Percentiles rank a stretch among this genome's conserved stretches.
phyloP scores from a whole-genome alignment of 2,888 invertebrate genomes.

The Clanis bilineata region DNA sequence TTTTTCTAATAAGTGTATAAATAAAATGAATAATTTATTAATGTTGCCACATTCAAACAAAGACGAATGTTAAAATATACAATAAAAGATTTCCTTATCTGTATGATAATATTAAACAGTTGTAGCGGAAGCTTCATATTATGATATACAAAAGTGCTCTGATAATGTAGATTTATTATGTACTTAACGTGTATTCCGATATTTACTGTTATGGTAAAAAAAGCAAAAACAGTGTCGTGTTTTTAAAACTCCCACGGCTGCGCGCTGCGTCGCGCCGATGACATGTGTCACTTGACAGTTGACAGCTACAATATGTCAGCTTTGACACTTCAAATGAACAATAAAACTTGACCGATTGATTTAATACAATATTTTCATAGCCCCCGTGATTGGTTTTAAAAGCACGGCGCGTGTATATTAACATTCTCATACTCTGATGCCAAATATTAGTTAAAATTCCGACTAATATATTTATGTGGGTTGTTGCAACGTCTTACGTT shows the following conservation, averaged over 20 bases:
- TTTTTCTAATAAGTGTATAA: neutral
- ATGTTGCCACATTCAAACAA: constrained; percentile 46
- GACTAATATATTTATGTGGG: constrained; percentile 48
- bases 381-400: neutral
- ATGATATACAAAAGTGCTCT: constrained; percentile 55
- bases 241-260: constrained; percentile 21
- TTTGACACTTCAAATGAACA: neutral
- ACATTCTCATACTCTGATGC: constrained; percentile 59
- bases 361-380: constrained; percentile 1
- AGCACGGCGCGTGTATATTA: neutral
- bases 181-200: constrained; percentile 71
- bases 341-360: neutral
- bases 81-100: constrained; percentile 47
- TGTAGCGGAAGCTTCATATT: constrained; percentile 30
- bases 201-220: constrained; percentile 41
- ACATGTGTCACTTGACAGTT: neutral
- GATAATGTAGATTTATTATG: constrained; percentile 60
- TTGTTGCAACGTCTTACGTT: constrained; percentile 8
- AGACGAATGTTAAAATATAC: constrained; percentile 27
- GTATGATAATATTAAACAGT: constrained; percentile 45
- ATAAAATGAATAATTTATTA: neutral
- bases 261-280: neutral
- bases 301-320: neutral
- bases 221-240: constrained; percentile 33
- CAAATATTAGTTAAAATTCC: constrained; percentile 64